These are phyloP conservation scores for Patiria pectinifera DNA, from an alignment of 53 echinoderm and acorn worm species.

Conservation along the genomic window DNA sequence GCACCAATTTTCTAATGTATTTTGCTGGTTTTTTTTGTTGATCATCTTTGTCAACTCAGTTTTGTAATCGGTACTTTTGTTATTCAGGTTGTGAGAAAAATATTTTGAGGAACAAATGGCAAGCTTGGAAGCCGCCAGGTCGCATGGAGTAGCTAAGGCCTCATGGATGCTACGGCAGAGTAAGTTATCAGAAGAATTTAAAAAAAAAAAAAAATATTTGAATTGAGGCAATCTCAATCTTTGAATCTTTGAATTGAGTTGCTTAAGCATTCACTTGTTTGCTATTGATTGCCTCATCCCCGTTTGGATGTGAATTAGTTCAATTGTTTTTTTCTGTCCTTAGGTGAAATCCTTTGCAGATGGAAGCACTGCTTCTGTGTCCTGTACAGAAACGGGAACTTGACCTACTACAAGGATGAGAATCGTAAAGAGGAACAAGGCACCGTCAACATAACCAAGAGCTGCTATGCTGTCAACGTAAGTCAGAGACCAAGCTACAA, in stretches of 20 bases:
- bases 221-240: no score
- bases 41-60: no score
- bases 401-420: slow-evolving; percentile 70
- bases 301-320: no score
- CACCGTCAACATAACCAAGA: slow-evolving; percentile 65
- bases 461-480: slow-evolving; percentile 71
- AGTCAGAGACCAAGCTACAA: background rate
- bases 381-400: slow-evolving; percentile 66
- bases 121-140: slow-evolving; percentile 45
- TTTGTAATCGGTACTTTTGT: no score
- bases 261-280: no score
- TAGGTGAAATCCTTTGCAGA: slow-evolving; percentile 75
- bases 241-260: no score
- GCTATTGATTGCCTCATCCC: no score
- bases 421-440: slow-evolving; percentile 61
- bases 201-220: no score
- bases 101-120: slow-evolving; percentile 52
- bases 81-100: no score
- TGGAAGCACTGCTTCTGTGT: slow-evolving; percentile 81
- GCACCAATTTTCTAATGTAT: no score
- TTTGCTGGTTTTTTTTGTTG: no score
- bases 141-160: slow-evolving; percentile 58
- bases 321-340: background rate
- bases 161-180: slow-evolving; percentile 71
- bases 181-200: background rate